Percentiles rank a stretch among this genome's conserved stretches.
Conservation (phyloP, 2,888 invertebrate genomes). For the Altica lythri region DNA sequence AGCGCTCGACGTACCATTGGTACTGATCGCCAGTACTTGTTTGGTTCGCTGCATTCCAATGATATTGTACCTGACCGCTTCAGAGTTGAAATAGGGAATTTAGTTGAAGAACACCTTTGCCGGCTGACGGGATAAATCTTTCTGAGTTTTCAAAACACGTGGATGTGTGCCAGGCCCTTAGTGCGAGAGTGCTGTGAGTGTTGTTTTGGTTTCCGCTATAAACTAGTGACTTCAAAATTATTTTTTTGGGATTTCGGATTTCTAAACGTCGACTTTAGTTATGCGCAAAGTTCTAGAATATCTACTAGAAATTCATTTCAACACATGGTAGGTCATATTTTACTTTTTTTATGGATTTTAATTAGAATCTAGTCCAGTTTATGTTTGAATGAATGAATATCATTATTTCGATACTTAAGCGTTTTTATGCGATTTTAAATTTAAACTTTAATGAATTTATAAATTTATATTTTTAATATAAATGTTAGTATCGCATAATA, state of each 20-base stretch:
- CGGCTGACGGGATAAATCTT: conserved; percentile 47
- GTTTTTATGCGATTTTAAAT: no score
- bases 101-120: conserved; percentile 54
- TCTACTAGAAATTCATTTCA: conserved; percentile 25
- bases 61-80: conserved; percentile 58
- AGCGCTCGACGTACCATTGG: conserved; percentile 29
- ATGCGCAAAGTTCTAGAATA: conserved; percentile 40
- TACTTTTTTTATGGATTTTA: conserved; percentile 1
- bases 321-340: conserved; percentile 27
- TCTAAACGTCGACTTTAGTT: conserved; percentile 17
- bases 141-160: conserved; percentile 49
- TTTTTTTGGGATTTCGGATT: no score
- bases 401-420: no score
- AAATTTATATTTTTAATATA: no score
- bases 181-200: conserved; percentile 41
- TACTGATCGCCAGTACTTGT: conserved; percentile 32
- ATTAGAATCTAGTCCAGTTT: no score
- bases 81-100: conserved; percentile 54
- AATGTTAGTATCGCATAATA: no score
- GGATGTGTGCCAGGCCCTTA: conserved; percentile 41
- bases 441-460: no score
- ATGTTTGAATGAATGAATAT: no score
- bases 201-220: conserved; percentile 39
- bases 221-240: conserved; percentile 31
- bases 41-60: conserved; percentile 55